These are phyloP conservation scores for Rhogogaster chlorosoma DNA, from an alignment of 2,888 invertebrate species.

Conservation along the genomic window DNA sequence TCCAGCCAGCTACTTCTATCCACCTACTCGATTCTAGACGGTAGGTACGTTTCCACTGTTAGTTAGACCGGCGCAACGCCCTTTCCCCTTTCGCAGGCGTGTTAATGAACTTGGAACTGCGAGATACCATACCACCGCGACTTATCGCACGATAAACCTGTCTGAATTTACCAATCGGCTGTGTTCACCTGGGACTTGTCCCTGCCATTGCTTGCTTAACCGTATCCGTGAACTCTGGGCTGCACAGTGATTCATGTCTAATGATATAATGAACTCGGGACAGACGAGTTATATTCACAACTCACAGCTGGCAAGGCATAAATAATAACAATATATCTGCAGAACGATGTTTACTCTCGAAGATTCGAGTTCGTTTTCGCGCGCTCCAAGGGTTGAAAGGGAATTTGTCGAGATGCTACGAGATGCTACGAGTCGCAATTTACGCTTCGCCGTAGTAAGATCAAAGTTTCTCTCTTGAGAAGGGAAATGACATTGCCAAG, in stretches of 20 bases:
- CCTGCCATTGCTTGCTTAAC: background rate
- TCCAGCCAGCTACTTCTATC: background rate
- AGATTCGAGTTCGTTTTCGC: background rate
- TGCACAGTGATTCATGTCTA: background rate
- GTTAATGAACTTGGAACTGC: constrained; percentile 45
- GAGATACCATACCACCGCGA: constrained; percentile 25
- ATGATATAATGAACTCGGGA: constrained; percentile 3
- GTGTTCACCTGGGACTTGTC: constrained; percentile 20
- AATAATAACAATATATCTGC: constrained; percentile 27
- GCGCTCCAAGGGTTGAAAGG: background rate
- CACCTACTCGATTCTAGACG: constrained; percentile 13
- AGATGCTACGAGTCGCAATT: constrained; percentile 25
- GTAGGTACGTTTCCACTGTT: constrained; percentile 30
- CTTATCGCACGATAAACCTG: constrained; percentile 38
- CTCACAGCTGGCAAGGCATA: no score
- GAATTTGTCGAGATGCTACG: constrained; percentile 8
- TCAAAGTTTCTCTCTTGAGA: constrained; percentile 34
- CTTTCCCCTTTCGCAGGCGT: constrained; percentile 22
- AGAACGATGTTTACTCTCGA: constrained; percentile 10
- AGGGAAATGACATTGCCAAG: constrained; percentile 35
- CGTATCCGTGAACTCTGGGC: background rate
- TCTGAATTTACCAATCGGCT: constrained; percentile 18
- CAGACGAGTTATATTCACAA: no score
- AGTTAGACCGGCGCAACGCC: constrained; percentile 39
- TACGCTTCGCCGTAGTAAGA: constrained; percentile 19